Conservation (phyloP, 2,888 invertebrate genomes). For the Volucella inflata region DNA sequence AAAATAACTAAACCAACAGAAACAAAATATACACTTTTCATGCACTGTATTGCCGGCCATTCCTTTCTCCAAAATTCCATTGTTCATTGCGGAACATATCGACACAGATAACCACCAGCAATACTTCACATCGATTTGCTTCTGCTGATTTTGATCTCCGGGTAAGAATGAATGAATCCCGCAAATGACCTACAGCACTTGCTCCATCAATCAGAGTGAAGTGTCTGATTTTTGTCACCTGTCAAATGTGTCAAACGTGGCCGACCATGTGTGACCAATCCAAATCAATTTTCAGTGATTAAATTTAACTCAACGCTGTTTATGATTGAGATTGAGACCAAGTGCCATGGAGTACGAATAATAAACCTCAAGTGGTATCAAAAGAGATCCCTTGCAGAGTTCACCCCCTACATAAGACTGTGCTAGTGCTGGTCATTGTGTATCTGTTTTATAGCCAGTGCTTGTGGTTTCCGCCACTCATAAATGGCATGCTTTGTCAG, state of each 20-base stretch:
- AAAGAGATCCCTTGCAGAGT: slow-evolving; percentile 4
- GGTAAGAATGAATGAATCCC: slow-evolving; percentile 30
- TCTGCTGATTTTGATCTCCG: slow-evolving; percentile 15
- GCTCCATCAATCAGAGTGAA: slow-evolving; percentile 52
- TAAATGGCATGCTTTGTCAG: slow-evolving; percentile 39
- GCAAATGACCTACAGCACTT: slow-evolving; percentile 53
- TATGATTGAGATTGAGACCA: slow-evolving; percentile 23
- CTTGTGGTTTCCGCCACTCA: slow-evolving; percentile 52
- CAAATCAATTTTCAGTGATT: slow-evolving; percentile 43
- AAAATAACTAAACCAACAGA: too few species aligned
- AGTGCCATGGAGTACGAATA: background rate
- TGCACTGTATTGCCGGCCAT: background rate
- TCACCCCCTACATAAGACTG: slow-evolving; percentile 20
- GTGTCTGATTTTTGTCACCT: slow-evolving; percentile 57
- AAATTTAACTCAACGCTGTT: slow-evolving; percentile 24
- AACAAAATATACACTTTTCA: too few species aligned
- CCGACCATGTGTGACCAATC: slow-evolving; percentile 55
- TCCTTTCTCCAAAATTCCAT: background rate
- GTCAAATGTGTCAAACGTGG: slow-evolving; percentile 56
- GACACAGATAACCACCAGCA: slow-evolving; percentile 22
- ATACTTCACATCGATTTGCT: slow-evolving; percentile 26
- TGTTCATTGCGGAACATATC: slow-evolving; percentile 3
- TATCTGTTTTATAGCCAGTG: slow-evolving; percentile 15
- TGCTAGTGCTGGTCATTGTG: slow-evolving; percentile 44
- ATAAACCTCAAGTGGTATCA: slow-evolving; percentile 26